Evolutionary conservation across 1,140 invertebrate genomes (phyloP).

Genomic region (Schlechtendalia chinensis): DNA sequence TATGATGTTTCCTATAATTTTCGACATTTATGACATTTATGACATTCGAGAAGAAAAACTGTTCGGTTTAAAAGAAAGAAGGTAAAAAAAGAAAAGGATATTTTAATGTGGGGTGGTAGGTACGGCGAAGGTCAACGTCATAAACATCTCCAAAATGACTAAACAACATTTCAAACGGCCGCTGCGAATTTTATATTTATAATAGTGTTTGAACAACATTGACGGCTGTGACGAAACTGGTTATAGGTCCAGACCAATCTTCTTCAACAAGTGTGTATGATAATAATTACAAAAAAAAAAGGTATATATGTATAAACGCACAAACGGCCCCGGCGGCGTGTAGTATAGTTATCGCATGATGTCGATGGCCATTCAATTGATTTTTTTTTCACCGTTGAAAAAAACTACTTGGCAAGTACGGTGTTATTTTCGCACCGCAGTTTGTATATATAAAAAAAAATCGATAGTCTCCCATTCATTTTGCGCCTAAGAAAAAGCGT

Average conservation of each 20-base stretch:
- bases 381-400: background rate
- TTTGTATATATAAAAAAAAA: background rate
- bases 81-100: background rate
- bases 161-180: slow-evolving; percentile 41
- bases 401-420: background rate
- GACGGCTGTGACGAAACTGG: slow-evolving; percentile 48
- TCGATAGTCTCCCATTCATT: slow-evolving; percentile 1
- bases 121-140: slow-evolving; percentile 30
- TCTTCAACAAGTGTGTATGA: slow-evolving; percentile 31
- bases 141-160: slow-evolving; percentile 43
- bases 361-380: slow-evolving; percentile 27
- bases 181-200: slow-evolving; percentile 34
- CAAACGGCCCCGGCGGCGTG: background rate
- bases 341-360: slow-evolving; percentile 34
- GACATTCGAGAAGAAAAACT: background rate
- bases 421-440: slow-evolving; percentile 20
- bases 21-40: background rate
- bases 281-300: slow-evolving; percentile 44
- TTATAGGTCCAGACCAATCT: slow-evolving; percentile 29
- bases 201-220: slow-evolving; percentile 46
- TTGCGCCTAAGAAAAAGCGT: background rate
- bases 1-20: background rate
- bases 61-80: background rate
- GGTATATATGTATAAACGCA: background rate
- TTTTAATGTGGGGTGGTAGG: background rate